phyloP scores from a whole-genome alignment of 2,888 invertebrate species.

The Machimus atricapillus region DNA sequence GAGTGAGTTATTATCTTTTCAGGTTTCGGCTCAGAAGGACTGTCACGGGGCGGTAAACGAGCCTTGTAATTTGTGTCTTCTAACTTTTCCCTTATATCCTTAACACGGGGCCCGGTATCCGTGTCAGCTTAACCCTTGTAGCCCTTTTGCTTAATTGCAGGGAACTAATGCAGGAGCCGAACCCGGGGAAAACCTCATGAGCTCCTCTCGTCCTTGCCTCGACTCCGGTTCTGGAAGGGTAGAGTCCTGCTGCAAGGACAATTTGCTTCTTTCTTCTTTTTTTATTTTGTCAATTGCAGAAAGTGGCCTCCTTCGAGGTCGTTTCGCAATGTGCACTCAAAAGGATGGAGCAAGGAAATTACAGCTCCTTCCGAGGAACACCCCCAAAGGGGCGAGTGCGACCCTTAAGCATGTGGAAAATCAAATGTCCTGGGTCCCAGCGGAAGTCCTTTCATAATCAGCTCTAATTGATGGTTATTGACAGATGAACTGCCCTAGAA shows the following conservation, averaged over 20 bases:
- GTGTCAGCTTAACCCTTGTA: background rate
- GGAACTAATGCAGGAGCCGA: conserved; percentile 20
- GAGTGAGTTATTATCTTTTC: background rate
- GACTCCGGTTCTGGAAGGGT: background rate
- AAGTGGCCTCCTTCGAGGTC: background rate
- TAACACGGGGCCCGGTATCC: background rate
- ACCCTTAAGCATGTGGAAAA: background rate
- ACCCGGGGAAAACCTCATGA: background rate
- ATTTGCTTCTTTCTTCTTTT: background rate
- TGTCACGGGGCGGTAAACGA: conserved; percentile 15
- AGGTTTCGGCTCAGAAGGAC: background rate
- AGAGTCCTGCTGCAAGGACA: background rate
- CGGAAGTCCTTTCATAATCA: conserved; percentile 9
- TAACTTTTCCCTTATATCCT: background rate
- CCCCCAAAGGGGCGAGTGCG: background rate
- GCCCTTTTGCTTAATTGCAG: conserved; percentile 35
- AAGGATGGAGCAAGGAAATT: background rate
- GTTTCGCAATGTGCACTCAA: background rate
- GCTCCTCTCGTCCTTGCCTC: background rate
- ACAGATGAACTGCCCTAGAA: conserved; percentile 26
- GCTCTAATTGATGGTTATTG: conserved; percentile 41
- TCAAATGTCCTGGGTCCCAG: background rate
- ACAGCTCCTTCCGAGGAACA: background rate
- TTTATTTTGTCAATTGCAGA: background rate
- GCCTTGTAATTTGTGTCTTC: conserved; percentile 38